phyloP scores from a whole-genome alignment of 1,140 invertebrate species.

The Adoxophyes honmai region DNA sequence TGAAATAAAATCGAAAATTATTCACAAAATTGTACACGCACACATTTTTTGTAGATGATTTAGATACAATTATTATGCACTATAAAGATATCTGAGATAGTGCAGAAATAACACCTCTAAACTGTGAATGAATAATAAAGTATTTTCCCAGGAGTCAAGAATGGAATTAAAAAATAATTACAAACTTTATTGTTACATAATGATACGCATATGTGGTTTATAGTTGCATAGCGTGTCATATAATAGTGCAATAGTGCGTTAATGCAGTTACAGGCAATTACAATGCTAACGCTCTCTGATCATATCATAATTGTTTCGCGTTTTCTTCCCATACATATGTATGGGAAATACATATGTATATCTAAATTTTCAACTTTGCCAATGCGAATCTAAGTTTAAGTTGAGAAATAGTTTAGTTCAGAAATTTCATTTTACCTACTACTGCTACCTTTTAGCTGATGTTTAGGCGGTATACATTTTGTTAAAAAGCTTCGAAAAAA shows the following conservation, averaged over 20 bases:
- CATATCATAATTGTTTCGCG: constrained; percentile 46
- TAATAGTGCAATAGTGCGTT: constrained; percentile 23
- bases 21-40: too few relatives aligned
- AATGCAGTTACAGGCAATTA: constrained; percentile 45
- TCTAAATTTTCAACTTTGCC: neutral
- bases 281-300: constrained; percentile 44
- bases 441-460: too few relatives aligned
- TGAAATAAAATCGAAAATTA: too few relatives aligned
- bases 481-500: too few relatives aligned
- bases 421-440: too few relatives aligned
- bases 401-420: too few relatives aligned
- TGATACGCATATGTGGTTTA: constrained; percentile 26
- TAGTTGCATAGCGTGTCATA: constrained; percentile 29
- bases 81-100: too few relatives aligned
- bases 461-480: too few relatives aligned
- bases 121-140: too few relatives aligned
- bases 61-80: too few relatives aligned
- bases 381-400: neutral
- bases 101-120: too few relatives aligned
- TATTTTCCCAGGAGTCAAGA: constrained; percentile 31
- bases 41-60: too few relatives aligned
- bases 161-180: constrained; percentile 20
- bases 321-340: constrained; percentile 29
- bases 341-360: neutral
- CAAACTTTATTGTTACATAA: constrained; percentile 26